Evolutionary conservation across 1,140 invertebrate species (phyloP).

Genomic region (Caenorhabditis latens): DNA sequence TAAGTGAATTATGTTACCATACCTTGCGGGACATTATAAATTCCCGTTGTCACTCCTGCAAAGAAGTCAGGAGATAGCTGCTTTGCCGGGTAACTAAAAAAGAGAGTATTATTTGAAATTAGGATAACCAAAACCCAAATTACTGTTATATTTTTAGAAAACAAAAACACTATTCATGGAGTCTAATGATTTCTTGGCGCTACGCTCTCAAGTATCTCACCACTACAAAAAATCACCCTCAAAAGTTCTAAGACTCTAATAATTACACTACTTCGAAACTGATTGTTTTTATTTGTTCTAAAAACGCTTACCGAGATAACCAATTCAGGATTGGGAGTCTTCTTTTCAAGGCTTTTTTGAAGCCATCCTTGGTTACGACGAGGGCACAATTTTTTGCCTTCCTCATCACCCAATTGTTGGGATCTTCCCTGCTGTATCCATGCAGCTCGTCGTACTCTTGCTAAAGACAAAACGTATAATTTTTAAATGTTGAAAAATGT

Average conservation of each 20-base stretch:
- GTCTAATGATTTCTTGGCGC: too few species aligned
- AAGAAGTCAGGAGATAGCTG: constrained; percentile 1
- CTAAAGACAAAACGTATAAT: not conserved
- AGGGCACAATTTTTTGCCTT: not conserved
- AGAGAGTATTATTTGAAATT: not conserved
- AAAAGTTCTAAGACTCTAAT: too few species aligned
- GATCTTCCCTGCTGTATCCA: not conserved
- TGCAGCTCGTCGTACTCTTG: not conserved
- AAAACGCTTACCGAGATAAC: not conserved
- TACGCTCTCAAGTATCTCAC: too few species aligned
- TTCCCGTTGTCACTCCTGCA: constrained; percentile 51
- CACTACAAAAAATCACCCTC: too few species aligned
- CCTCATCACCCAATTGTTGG: not conserved
- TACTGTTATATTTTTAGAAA: too few species aligned
- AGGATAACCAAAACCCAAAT: too few species aligned
- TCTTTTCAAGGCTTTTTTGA: not conserved
- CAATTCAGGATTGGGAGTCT: not conserved
- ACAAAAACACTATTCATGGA: too few species aligned
- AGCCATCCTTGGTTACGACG: not conserved
- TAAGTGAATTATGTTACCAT: not conserved
- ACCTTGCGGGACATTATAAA: constrained; percentile 65
- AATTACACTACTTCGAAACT: not conserved
- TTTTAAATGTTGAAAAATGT: too few species aligned
- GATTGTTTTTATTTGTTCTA: not conserved
- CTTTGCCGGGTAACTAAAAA: not conserved